Percentiles rank a stretch among this genome's conserved stretches.
These are phyloP conservation scores for Lepidurus couesii DNA, from an alignment of 1,140 invertebrate genomes.

Conservation along the genomic window DNA sequence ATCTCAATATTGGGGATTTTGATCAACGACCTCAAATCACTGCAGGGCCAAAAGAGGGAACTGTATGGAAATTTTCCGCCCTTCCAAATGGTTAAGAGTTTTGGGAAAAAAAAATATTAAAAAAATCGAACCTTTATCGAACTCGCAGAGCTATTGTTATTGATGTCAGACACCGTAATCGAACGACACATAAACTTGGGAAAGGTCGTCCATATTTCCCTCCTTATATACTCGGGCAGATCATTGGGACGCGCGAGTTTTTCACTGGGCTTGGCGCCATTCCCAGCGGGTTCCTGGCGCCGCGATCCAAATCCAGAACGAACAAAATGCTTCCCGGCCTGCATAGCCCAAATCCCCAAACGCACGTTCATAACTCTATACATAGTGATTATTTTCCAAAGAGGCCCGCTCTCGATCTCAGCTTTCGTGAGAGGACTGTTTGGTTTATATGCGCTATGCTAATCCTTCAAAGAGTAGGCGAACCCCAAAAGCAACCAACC, in stretches of 20 bases:
- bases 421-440: too few relatives aligned
- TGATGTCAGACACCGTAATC: neutral
- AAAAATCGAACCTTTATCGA: neutral
- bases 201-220: neutral
- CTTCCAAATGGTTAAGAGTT: too few relatives aligned
- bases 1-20: too few relatives aligned
- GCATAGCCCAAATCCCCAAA: neutral
- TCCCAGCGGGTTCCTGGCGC: conserved; percentile 13
- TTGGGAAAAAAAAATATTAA: too few relatives aligned
- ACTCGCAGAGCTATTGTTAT: neutral
- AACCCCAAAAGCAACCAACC: too few relatives aligned
- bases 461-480: too few relatives aligned
- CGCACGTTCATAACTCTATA: neutral
- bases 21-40: too few relatives aligned
- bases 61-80: too few relatives aligned
- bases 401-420: neutral
- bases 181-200: neutral
- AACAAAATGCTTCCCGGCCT: neutral
- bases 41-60: too few relatives aligned
- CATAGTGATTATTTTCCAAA: neutral
- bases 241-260: neutral
- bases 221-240: neutral
- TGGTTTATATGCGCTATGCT: too few relatives aligned
- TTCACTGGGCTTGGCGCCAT: conserved; percentile 3
- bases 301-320: neutral